Conservation (phyloP, 1,140 invertebrate genomes). For the Euglossa dilemma region DNA sequence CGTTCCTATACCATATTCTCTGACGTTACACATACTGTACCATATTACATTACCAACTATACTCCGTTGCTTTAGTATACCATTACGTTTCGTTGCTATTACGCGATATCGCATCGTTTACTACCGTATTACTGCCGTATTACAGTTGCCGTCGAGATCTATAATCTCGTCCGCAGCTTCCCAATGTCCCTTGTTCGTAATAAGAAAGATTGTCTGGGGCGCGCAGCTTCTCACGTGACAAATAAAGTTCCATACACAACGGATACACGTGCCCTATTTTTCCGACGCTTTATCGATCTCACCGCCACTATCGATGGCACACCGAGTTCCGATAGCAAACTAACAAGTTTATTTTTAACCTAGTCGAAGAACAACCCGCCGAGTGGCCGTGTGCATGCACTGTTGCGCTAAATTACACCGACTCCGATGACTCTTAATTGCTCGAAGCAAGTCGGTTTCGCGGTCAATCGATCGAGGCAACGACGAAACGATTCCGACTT, state of each 20-base stretch:
- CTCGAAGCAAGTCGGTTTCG: constrained; percentile 12
- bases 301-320: constrained; percentile 2
- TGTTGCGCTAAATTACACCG: constrained; percentile 26
- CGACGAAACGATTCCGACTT: neutral
- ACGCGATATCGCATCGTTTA: no score
- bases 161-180: no score
- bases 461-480: neutral
- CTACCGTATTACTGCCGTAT: no score
- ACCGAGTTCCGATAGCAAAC: constrained; percentile 43
- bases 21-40: no score
- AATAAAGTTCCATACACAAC: constrained; percentile 36
- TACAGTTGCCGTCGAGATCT: no score
- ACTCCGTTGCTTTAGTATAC: no score
- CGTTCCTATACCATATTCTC: no score
- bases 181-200: no score
- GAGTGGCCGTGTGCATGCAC: constrained; percentile 8
- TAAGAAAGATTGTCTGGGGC: no score
- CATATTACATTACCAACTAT: no score
- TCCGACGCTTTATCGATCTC: constrained; percentile 50
- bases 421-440: constrained; percentile 33
- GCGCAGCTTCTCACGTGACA: neutral
- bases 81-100: no score
- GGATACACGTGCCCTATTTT: constrained; percentile 41
- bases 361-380: constrained; percentile 39
- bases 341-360: constrained; percentile 56